Evolutionary conservation across 2,113 vertebrate genomes (phyloP), one percentile per base, ranked within the genome.

Genomic region (Epinephelus cyanopodus): DNA sequence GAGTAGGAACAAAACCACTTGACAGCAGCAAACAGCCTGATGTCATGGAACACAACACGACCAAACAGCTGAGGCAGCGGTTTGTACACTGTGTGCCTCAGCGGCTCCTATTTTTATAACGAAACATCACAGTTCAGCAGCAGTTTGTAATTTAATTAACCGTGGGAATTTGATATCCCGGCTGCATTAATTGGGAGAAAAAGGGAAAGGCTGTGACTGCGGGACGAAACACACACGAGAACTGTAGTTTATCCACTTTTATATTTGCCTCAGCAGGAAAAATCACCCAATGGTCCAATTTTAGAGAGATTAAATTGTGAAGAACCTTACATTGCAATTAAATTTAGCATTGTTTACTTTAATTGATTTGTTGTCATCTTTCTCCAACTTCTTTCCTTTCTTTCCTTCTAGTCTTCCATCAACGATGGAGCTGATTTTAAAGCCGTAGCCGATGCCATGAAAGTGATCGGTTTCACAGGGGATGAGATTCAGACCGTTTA

Each of bases 401-500:
- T 74, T 5, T 68, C 42, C 76, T 79, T 81, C 50, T 89, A 99
- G 98, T 98, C 97, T 1, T 95, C 93, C 84, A 98, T 98, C 90
- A 98, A 96, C 0, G 98, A 99, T 0, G 91, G 93, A 10, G 96
- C 97, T 0, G 97, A 99, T 63, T 99, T 98, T 95, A 98, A 97
- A 94, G 97, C 97, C 0, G 98, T 99, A 0, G 95, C 97, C 0
- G 98, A 99, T 42, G 98, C 98, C 85, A 99, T 99, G 98, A 99
- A 97, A 88, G 97, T 99, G 80, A 98, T 99, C 50, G 98, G 98
- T 57, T 99, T 99, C 95, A 98, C 97, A 50, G 94, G 93, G 5
- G 98, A 99, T 25, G 98, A 99, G 94, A 90, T 99, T 90, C 98
- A 98, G 93, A 99, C 98, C 0, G 97, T 96, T 47, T 99, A 99